Evolutionary conservation across 1,140 invertebrate genomes (phyloP).

Genomic region (Nasonia longicornis): DNA sequence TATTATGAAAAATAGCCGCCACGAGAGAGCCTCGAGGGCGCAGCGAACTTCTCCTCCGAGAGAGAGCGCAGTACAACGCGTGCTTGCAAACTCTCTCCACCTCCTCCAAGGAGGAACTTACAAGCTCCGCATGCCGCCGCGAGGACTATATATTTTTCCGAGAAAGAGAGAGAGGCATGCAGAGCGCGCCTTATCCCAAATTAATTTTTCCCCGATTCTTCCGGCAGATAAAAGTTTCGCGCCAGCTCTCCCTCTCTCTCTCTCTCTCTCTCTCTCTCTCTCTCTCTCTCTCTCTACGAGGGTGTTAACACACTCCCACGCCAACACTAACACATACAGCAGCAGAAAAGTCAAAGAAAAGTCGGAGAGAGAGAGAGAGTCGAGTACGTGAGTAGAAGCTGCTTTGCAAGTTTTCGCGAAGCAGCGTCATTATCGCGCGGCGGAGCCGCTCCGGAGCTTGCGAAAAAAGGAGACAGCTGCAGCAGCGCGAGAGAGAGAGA

Average conservation of each 20-base stretch:
- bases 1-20: constrained; percentile 40
- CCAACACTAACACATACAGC: neutral
- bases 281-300: neutral
- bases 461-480: constrained; percentile 14
- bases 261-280: too few relatives aligned
- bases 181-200: constrained; percentile 22
- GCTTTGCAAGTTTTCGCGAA: constrained; percentile 46
- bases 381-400: constrained; percentile 38
- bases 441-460: constrained; percentile 8
- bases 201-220: constrained; percentile 42
- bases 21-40: neutral
- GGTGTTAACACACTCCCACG: neutral
- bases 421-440: constrained; percentile 44
- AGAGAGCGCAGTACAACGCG: constrained; percentile 6
- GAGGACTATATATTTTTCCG: constrained; percentile 14
- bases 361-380: constrained; percentile 28
- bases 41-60: neutral
- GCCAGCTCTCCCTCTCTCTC: too few relatives aligned
- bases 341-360: constrained; percentile 20
- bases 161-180: too few relatives aligned
- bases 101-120: neutral
- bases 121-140: neutral
- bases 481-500: neutral
- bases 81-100: constrained; percentile 11
- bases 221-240: constrained; percentile 36